Conservation (phyloP, 2,797 vertebrate species). For the Zalophus californianus region DNA sequence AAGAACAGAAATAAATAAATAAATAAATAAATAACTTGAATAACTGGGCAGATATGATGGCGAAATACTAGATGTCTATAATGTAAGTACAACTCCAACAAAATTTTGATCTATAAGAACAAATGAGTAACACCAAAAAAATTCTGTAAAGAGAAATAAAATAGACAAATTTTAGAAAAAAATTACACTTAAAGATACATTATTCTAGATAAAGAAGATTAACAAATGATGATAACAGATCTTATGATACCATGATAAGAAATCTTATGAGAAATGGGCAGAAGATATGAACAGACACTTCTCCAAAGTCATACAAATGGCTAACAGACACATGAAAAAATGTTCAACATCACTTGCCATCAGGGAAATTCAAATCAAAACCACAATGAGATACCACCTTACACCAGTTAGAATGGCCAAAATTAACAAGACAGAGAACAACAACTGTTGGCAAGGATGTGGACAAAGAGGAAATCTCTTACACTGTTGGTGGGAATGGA, state of each 20-base stretch:
- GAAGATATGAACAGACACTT: too few species aligned
- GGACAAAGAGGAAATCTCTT: too few species aligned
- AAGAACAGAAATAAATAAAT: too few species aligned
- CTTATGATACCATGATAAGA: neutral
- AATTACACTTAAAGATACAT: neutral
- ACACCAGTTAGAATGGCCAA: too few species aligned
- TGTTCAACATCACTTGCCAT: too few species aligned
- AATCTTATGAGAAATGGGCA: neutral
- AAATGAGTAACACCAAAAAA: neutral
- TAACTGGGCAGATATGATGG: neutral
- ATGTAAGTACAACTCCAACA: neutral
- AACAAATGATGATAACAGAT: neutral
- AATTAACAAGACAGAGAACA: too few species aligned
- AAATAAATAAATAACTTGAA: neutral
- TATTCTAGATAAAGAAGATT: neutral
- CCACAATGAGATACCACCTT: too few species aligned
- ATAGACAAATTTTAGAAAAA: neutral
- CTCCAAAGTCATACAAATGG: too few species aligned
- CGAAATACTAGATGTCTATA: neutral
- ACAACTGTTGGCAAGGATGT: too few species aligned
- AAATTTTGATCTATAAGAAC: neutral
- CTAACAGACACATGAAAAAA: too few species aligned
- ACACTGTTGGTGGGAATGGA: too few species aligned
- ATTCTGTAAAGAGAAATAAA: neutral
- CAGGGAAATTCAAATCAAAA: too few species aligned